Base-by-base conservation (phyloP, 2,113 vertebrate genomes). In the Mandrillus leucophaeus region DNA sequence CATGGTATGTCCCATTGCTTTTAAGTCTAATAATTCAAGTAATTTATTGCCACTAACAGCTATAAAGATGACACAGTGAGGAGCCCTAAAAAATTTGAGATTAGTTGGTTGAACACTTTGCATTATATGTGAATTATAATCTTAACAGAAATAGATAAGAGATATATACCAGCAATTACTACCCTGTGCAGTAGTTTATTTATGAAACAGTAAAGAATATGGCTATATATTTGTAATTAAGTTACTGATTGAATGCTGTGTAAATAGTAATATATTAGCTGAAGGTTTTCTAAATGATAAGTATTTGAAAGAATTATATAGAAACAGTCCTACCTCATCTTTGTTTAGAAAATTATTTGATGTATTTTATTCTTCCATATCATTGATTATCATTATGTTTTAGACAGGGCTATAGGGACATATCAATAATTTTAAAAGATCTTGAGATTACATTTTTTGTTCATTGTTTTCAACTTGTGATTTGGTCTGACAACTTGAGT, bases 191-290 rank as follows among this genome's bases (percentile, higher is more conserved):
- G 64, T 86, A 89, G 87, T 91, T 97, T 97, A 97, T 97, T 97
- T 95, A 97, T 97, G 93, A 93, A 98, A 97, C 68, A 70, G 79
- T 96, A 91, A 97, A 97, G 93, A 97, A 95, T 97, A 95, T 98
- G 93, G 25, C 93, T 97, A 83, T 88, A 84, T 94, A 97, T 95
- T 88, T 97, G 68, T 94, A 98, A 98, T 98, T 96, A 97, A 96
- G 85, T 94, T 94, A 68, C 82, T 97, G 92, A 97, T 95, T 96
- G 93, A 98, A 86, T 97, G 59, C 93, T 95, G 43, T 93, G 73
- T 89, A 96, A 96, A 86, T 94, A 85, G 73, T 94, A 90, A 79
- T 97, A 88, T 96, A 93, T 97, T 91, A 97, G 86, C 45, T 93
- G 57, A 93, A 93, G 72, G 23, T 72, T 94, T 82, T 73, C 68